Base-by-base conservation (phyloP, 2,888 invertebrate species). In the Lepeophtheirus nordmannii region DNA sequence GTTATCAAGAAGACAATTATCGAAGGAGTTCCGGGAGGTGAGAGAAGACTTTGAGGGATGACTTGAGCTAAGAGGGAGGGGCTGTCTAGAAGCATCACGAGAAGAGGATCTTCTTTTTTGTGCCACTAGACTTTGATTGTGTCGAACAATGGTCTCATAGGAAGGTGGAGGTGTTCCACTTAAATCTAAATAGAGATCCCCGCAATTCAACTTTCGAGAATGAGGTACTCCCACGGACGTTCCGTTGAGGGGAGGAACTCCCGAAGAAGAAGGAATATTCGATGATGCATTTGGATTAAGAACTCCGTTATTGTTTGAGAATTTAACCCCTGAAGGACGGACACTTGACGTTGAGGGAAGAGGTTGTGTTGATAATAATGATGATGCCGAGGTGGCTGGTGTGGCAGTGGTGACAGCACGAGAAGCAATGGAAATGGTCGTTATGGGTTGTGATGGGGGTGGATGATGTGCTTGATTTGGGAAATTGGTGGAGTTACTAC, bases 151-250 rank as follows among this genome's bases (percentile, higher is more conserved):
- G 14, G 53, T 46, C 53, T 46, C 53, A 8, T 46, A 46, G 17
- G 53, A 46, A 46, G 53, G 53, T n/a, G 53, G 53, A 17, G 53
- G 53, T 3, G 53, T 46, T 46, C 53, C 53, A 46, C 53, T 46
- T 17, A 46, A 17, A 17, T 46, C 53, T 17, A 46, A 46, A 17
- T 46, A 46, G 17, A 46, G 53, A 17, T 46, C 53, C 1, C 53
- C 53, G 8, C 53, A 46, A 17, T 46, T 46, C 53, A 46, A 17
- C 8, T 46, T 46, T 3, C 53, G 53, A 3, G n/a, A n/a, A 46
- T 14, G 53, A 5, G 8, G 53, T 5, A 1, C n/a, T 46, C 53
- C 53, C 53, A 46, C 30, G 30, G 30, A 30, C 7, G 53, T 46
- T 17, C 53, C 17, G 8, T 46, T 46, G 53, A 46, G 17, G 8